Evolutionary conservation across 37 sponge, comb jelly and placozoan genomes (phyloP).

Genomic region (Tethya wilhelma): DNA sequence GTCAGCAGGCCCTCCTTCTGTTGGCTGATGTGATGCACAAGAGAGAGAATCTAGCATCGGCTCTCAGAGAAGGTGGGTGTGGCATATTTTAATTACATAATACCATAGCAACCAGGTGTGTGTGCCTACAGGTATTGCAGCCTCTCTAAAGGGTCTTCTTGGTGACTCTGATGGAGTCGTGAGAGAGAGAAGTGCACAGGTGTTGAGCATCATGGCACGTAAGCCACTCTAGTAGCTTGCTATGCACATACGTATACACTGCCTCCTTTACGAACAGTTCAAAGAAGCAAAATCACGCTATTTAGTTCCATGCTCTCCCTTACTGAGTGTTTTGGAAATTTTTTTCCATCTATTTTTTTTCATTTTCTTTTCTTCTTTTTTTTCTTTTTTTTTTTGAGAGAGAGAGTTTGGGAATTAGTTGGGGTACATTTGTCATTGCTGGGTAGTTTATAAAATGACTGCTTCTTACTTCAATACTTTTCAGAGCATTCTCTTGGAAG

Average conservation of each 20-base stretch:
- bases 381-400: not conserved
- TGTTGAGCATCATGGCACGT: conserved; percentile 52
- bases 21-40: conserved; percentile 82
- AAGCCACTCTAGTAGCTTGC: not conserved
- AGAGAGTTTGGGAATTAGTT: no score
- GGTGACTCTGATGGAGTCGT: conserved; percentile 30
- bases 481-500: conserved; percentile 71
- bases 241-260: not conserved
- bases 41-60: conserved; percentile 78
- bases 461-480: not conserved
- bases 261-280: no score
- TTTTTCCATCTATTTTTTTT: no score
- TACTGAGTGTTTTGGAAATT: no score
- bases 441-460: not conserved
- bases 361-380: no score
- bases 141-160: conserved; percentile 32
- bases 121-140: conserved; percentile 50
- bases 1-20: conserved; percentile 67
- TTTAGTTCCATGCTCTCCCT: no score
- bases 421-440: no score
- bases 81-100: not conserved
- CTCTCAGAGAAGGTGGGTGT: conserved; percentile 71
- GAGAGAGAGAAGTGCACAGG: conserved; percentile 36
- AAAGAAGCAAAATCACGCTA: no score
- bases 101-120: not conserved